Evolutionary conservation across 2,888 invertebrate genomes (phyloP).

Genomic region (Volucella zonaria): DNA sequence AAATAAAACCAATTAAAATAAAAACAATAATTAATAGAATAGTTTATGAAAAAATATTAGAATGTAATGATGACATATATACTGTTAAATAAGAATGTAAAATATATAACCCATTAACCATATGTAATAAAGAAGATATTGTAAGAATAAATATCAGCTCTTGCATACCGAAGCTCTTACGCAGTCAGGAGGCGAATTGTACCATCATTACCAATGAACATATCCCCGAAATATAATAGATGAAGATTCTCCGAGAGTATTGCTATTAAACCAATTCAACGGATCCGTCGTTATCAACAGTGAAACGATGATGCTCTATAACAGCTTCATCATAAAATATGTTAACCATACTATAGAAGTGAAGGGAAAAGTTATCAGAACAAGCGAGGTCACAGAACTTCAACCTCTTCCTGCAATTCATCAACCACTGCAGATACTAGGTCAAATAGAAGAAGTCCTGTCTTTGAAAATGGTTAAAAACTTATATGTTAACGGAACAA

Average conservation of each 20-base stretch:
- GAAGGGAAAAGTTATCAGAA: no score
- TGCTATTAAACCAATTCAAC: neutral
- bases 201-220: neutral
- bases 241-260: neutral
- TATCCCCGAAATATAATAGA: neutral
- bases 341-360: neutral
- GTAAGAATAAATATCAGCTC: neutral
- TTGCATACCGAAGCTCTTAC: neutral
- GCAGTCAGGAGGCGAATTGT: neutral
- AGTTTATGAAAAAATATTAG: neutral
- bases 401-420: neutral
- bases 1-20: conserved; percentile 45
- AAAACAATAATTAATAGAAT: conserved; percentile 23
- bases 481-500: no score
- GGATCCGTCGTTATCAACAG: neutral
- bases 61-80: neutral
- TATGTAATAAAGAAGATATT: neutral
- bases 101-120: neutral
- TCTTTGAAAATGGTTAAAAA: no score
- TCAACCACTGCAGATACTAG: neutral
- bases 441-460: no score
- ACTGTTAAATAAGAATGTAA: no score
- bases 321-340: neutral
- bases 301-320: neutral
- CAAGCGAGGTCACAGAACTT: neutral